These are phyloP conservation scores for Notarius lentiginosus DNA, from an alignment of 2,113 vertebrate genomes.

Conservation along the genomic window DNA sequence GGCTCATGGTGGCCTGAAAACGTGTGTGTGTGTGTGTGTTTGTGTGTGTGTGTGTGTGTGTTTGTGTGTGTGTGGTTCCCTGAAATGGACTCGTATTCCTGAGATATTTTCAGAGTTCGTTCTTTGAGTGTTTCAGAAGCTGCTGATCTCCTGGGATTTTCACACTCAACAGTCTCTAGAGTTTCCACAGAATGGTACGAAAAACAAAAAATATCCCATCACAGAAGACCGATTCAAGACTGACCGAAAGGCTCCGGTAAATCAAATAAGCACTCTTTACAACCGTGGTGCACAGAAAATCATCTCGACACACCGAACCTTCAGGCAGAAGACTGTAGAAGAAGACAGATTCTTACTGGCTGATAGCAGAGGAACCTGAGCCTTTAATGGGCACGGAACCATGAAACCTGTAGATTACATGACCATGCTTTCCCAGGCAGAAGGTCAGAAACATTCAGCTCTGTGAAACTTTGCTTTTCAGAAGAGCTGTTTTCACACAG, in stretches of 20 bases:
- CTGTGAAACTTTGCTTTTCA: not conserved
- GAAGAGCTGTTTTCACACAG: slow-evolving; percentile 37
- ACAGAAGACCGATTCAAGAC: not conserved
- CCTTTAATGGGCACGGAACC: not conserved
- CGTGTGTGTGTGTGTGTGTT: not conserved
- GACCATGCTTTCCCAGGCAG: not conserved
- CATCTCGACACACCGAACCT: not conserved
- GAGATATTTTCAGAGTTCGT: not conserved
- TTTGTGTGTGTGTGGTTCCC: not conserved
- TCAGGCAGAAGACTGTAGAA: not conserved
- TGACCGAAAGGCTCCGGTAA: not conserved
- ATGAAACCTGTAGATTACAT: not conserved
- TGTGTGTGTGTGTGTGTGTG: too few species aligned
- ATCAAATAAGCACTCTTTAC: not conserved
- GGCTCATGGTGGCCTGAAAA: not conserved
- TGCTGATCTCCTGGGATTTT: too few species aligned
- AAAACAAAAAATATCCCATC: not conserved
- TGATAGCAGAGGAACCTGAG: too few species aligned
- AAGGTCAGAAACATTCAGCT: not conserved
- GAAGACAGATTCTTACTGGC: too few species aligned
- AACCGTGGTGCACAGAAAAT: not conserved
- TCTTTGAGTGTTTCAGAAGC: too few species aligned
- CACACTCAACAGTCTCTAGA: too few species aligned
- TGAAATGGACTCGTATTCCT: not conserved
- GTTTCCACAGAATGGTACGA: not conserved